phyloP scores from a whole-genome alignment of 2,113 vertebrate species.

The Ovis canadensis region DNA sequence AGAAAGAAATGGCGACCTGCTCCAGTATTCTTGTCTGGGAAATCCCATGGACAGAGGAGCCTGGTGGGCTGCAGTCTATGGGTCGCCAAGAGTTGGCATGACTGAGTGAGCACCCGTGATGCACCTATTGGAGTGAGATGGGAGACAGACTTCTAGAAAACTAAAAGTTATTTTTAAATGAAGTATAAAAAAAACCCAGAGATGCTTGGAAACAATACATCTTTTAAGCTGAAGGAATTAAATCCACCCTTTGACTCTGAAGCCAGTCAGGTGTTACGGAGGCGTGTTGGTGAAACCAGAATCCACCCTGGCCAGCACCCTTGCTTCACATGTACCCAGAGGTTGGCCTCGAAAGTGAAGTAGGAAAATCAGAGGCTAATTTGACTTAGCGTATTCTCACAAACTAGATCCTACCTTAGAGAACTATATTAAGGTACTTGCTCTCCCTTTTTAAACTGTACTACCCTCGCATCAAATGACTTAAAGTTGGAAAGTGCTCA shows the following conservation, averaged over 20 bases:
- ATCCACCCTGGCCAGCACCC: no score
- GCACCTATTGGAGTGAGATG: background rate
- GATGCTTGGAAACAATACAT: background rate
- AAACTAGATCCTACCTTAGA: background rate
- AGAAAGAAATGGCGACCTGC: background rate
- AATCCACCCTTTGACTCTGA: background rate
- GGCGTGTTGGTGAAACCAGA: no score
- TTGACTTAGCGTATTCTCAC: background rate
- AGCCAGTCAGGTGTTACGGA: background rate
- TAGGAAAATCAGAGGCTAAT: background rate
- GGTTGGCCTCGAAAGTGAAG: background rate
- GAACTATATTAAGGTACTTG: background rate
- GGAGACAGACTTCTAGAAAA: background rate
- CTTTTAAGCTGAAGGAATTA: background rate
- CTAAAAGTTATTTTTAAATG: background rate
- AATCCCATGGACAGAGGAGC: background rate
- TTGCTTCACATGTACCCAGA: background rate
- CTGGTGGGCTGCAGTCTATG: background rate
- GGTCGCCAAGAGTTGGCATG: background rate
- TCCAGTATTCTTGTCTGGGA: background rate
- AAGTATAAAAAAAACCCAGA: no score
- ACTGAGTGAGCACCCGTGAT: background rate
- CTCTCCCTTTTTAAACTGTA: conserved; percentile 31
- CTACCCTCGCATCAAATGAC: conserved; percentile 7
- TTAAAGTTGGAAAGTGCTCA: background rate